These are phyloP conservation scores for Marmota flaviventris DNA, from an alignment of 2,113 vertebrate species.

Conservation along the genomic window DNA sequence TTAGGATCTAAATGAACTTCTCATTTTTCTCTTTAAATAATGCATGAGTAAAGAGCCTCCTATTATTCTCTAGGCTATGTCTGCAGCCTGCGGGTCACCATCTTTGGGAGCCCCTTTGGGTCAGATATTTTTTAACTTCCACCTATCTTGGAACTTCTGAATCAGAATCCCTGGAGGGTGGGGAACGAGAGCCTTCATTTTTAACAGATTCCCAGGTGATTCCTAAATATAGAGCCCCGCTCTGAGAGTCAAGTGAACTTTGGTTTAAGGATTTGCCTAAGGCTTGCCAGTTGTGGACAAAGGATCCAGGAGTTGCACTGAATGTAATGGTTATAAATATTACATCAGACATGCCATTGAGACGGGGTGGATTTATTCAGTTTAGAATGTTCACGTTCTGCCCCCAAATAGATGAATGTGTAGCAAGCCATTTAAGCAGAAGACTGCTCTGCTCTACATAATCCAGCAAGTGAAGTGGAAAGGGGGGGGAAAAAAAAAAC, in stretches of 20 bases:
- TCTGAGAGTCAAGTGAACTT: neutral
- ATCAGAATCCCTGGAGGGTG: neutral
- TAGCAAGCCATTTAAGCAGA: constrained; percentile 48
- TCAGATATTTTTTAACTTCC: neutral
- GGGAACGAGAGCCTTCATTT: neutral
- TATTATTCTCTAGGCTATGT: neutral
- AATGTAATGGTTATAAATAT: constrained; percentile 15
- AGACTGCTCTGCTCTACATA: constrained; percentile 52
- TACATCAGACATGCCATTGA: neutral
- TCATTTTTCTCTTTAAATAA: neutral
- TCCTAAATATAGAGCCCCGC: neutral
- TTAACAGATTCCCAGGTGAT: neutral
- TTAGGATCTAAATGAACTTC: neutral
- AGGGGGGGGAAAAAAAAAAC: too few species aligned
- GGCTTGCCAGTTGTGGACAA: neutral
- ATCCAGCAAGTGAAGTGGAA: constrained; percentile 43
- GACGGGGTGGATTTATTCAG: constrained; percentile 43
- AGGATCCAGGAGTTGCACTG: neutral
- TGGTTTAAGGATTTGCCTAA: neutral
- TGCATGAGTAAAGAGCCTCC: neutral
- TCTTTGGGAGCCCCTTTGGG: neutral
- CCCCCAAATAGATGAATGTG: constrained; percentile 13
- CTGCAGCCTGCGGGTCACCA: neutral
- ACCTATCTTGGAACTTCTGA: neutral
- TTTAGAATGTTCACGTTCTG: constrained; percentile 53